Evolutionary conservation across 2,797 vertebrate species (phyloP).

Genomic region (Peromyscus melanophrys): DNA sequence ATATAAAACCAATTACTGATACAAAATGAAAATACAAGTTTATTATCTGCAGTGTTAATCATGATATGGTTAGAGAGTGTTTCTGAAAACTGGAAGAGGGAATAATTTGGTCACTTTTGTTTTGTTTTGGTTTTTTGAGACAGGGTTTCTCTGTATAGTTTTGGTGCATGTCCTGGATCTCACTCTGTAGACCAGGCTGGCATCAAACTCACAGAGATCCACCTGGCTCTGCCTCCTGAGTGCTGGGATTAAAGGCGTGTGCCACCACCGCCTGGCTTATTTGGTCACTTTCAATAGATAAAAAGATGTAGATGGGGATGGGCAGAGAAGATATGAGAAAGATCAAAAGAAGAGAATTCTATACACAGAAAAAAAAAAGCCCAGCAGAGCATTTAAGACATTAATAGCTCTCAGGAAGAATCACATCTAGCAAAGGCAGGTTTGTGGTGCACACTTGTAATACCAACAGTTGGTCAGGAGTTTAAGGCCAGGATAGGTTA

Average conservation of each 20-base stretch:
- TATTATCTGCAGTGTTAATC: not conserved
- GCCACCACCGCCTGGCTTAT: no score
- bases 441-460: not conserved
- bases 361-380: not conserved
- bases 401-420: not conserved
- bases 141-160: no score
- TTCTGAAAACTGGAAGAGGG: slow-evolving; percentile 49
- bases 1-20: slow-evolving; percentile 10
- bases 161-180: no score
- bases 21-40: not conserved
- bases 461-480: not conserved
- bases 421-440: no score
- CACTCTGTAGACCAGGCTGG: no score
- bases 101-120: slow-evolving; percentile 14
- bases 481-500: no score
- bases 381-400: slow-evolving; percentile 17
- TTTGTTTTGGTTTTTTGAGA: no score
- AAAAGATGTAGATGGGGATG: not conserved
- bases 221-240: no score
- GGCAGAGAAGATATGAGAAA: not conserved
- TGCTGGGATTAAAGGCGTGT: no score
- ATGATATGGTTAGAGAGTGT: not conserved
- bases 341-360: slow-evolving; percentile 32
- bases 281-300: not conserved
- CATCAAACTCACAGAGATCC: no score